These are phyloP conservation scores for Stomorhina lunata DNA, from an alignment of 2,888 invertebrate genomes.

Conservation along the genomic window DNA sequence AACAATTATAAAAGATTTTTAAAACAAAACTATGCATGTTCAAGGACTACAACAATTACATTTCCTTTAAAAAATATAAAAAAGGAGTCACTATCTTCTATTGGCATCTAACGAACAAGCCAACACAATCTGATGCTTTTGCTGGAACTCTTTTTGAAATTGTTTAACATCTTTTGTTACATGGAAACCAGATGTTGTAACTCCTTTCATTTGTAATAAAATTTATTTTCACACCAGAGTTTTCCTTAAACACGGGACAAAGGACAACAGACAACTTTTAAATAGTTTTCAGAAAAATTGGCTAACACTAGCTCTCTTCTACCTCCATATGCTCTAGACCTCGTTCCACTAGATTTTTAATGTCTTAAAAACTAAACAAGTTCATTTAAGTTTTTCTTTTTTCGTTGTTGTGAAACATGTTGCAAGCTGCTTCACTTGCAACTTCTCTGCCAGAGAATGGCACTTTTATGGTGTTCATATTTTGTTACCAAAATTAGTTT, in stretches of 20 bases:
- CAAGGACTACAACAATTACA: neutral
- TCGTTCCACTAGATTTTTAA: no score
- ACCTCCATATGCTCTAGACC: no score
- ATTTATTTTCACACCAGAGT: constrained; percentile 76
- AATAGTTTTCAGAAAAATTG: constrained; percentile 39
- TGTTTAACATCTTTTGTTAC: constrained; percentile 67
- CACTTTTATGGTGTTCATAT: constrained; percentile 77
- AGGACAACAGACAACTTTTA: constrained; percentile 70
- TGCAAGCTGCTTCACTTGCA: constrained; percentile 58
- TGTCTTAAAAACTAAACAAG: constrained; percentile 46
- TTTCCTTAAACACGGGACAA: constrained; percentile 57
- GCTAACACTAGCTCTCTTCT: constrained; percentile 6
- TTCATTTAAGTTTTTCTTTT: constrained; percentile 34
- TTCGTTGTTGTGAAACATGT: constrained; percentile 73
- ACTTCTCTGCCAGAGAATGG: constrained; percentile 59
- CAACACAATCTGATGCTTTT: constrained; percentile 24
- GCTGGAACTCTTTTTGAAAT: constrained; percentile 54
- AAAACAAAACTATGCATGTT: constrained; percentile 39
- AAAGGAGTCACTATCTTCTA: constrained; percentile 51
- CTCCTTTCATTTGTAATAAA: constrained; percentile 67
- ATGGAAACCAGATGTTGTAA: constrained; percentile 70
- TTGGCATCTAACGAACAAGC: neutral
- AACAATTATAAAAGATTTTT: constrained; percentile 64
- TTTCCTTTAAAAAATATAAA: constrained; percentile 7
- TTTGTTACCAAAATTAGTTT: constrained; percentile 76